Evolutionary conservation across 2,113 vertebrate species (phyloP).

Genomic region (Pollimyrus isidori): DNA sequence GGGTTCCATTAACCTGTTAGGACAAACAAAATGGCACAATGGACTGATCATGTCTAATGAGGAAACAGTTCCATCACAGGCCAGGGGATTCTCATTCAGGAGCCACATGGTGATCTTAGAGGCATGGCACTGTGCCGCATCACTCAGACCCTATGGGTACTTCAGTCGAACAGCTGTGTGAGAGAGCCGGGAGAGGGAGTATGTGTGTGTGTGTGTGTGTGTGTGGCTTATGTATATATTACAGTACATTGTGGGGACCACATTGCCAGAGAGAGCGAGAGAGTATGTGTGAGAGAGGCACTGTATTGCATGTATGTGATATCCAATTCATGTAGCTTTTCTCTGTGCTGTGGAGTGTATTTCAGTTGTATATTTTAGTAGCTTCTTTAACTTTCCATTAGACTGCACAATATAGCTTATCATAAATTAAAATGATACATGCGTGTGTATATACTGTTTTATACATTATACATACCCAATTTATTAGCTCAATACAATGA

Average conservation of each 20-base stretch:
- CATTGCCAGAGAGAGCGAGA: not conserved
- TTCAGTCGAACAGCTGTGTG: not conserved
- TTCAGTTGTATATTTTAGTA: not conserved
- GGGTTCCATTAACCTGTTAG: not conserved
- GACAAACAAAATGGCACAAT: not conserved
- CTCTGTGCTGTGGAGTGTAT: not conserved
- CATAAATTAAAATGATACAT: not conserved
- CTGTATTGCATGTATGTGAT: not conserved
- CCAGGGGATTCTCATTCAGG: not conserved
- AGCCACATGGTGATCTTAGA: not conserved
- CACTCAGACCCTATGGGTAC: not conserved
- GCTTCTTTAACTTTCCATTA: not conserved
- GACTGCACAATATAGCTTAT: not conserved
- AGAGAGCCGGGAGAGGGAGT: not conserved
- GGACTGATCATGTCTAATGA: not conserved
- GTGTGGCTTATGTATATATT: not conserved
- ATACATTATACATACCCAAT: not conserved
- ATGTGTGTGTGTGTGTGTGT: not conserved
- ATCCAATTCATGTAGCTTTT: not conserved
- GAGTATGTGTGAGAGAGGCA: not conserved
- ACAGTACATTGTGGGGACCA: not conserved
- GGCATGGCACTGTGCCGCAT: not conserved
- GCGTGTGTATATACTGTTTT: not conserved
- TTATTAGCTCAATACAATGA: not conserved
- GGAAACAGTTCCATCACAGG: not conserved